Evolutionary conservation across 2,888 invertebrate genomes (phyloP).

Genomic region (Endomychus coccineus): DNA sequence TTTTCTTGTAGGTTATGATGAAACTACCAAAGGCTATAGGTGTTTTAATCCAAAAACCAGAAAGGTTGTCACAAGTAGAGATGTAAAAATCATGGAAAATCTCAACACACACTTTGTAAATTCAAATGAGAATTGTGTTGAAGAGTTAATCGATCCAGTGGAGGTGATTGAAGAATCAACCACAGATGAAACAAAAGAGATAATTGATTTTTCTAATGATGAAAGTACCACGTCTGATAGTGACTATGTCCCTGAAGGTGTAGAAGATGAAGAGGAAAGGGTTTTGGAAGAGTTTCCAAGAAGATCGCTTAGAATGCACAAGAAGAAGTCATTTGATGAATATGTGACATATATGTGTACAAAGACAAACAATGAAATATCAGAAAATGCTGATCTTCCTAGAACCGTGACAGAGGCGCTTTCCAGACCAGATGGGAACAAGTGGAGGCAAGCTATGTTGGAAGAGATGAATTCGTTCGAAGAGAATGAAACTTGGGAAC

Average conservation of each 20-base stretch:
- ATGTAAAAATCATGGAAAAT: too few relatives aligned
- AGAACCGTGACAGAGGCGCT: conserved; percentile 22
- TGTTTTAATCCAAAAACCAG: conserved; percentile 13
- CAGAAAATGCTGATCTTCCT: conserved; percentile 13
- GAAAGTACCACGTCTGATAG: too few relatives aligned
- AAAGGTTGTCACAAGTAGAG: too few relatives aligned
- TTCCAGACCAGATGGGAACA: conserved; percentile 21
- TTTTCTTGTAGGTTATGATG: conserved; percentile 21
- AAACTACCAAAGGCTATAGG: conserved; percentile 21
- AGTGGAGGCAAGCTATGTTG: conserved; percentile 26
- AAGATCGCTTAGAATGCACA: conserved; percentile 18
- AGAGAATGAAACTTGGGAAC: conserved; percentile 28
- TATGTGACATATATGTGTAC: conserved; percentile 23
- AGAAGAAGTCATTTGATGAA: conserved; percentile 20
- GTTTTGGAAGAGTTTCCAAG: too few relatives aligned
- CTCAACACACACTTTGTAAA: too few relatives aligned
- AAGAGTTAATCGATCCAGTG: too few relatives aligned
- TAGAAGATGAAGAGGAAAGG: background rate
- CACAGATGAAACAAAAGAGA: too few relatives aligned
- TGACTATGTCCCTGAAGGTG: background rate
- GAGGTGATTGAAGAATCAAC: too few relatives aligned
- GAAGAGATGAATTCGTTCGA: conserved; percentile 27
- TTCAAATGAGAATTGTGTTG: too few relatives aligned
- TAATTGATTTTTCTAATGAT: too few relatives aligned
- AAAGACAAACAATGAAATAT: background rate